A percentile compares a stretch with the other conserved stretches of the same genome.
Conservation (phyloP, 2,888 invertebrate genomes). For the Leptodirus hochenwartii region DNA sequence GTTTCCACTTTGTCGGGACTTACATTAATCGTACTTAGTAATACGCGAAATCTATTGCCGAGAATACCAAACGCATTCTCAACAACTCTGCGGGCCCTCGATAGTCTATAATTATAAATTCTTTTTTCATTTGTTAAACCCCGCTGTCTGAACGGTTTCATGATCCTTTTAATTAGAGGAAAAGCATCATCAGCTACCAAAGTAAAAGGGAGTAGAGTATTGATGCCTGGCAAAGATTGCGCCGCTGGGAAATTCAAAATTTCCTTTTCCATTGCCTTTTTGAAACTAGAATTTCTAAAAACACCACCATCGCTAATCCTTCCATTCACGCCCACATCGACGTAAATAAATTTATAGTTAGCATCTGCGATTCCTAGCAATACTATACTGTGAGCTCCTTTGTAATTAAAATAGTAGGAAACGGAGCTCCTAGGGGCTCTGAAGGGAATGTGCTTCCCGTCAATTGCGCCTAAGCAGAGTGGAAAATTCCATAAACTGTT, state of each 20-base stretch:
- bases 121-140: slow-evolving; percentile 10
- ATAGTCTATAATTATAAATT: slow-evolving; percentile 11
- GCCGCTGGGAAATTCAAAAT: too few relatives aligned
- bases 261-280: not conserved
- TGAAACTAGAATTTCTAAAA: slow-evolving; percentile 3
- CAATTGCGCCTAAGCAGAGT: slow-evolving; percentile 10
- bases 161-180: not conserved
- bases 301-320: slow-evolving; percentile 14
- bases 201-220: not conserved
- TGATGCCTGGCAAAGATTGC: not conserved
- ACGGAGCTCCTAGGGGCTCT: slow-evolving; percentile 13
- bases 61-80: slow-evolving; percentile 11
- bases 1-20: too few relatives aligned
- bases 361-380: slow-evolving; percentile 15
- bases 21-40: slow-evolving; percentile 7
- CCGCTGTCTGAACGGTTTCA: not conserved
- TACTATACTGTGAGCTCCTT: slow-evolving; percentile 14
- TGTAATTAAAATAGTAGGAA: slow-evolving; percentile 13
- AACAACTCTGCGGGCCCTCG: slow-evolving; percentile 10
- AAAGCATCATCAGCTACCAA: slow-evolving; percentile 5
- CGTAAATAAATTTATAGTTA: slow-evolving; percentile 13
- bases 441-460: slow-evolving; percentile 14
- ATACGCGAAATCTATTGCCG: slow-evolving; percentile 7
- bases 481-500: not conserved
- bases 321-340: slow-evolving; percentile 14